phyloP scores from a whole-genome alignment of 2,113 vertebrate species.

The Enhydra lutris region DNA sequence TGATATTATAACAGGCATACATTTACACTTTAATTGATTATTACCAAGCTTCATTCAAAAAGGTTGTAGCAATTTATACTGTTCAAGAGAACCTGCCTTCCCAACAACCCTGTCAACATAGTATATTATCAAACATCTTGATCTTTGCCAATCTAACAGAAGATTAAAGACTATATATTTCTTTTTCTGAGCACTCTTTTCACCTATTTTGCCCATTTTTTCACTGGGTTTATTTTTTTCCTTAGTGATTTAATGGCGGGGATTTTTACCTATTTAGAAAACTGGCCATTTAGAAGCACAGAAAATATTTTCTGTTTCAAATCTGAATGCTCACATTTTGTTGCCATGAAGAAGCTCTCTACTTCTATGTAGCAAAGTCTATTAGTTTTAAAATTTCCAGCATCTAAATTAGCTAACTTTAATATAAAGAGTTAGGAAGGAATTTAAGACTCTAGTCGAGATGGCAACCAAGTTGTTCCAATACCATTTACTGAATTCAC shows the following conservation, averaged over 20 bases:
- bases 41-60: background rate
- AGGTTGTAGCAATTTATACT: background rate
- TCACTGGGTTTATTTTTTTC: background rate
- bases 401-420: conserved; percentile 4
- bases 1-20: background rate
- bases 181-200: background rate
- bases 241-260: background rate
- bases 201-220: background rate
- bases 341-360: background rate
- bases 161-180: background rate
- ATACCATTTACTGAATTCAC: background rate
- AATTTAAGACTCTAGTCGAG: background rate
- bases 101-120: background rate
- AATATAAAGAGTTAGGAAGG: background rate
- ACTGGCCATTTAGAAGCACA: background rate
- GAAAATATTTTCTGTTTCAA: conserved; percentile 3
- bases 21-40: background rate
- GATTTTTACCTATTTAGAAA: background rate
- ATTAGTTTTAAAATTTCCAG: background rate
- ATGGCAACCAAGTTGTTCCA: background rate
- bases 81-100: background rate
- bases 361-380: background rate
- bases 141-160: background rate
- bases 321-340: background rate
- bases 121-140: background rate